phyloP scores from a whole-genome alignment of 2,888 invertebrate genomes.

The Cepaea hortensis region DNA sequence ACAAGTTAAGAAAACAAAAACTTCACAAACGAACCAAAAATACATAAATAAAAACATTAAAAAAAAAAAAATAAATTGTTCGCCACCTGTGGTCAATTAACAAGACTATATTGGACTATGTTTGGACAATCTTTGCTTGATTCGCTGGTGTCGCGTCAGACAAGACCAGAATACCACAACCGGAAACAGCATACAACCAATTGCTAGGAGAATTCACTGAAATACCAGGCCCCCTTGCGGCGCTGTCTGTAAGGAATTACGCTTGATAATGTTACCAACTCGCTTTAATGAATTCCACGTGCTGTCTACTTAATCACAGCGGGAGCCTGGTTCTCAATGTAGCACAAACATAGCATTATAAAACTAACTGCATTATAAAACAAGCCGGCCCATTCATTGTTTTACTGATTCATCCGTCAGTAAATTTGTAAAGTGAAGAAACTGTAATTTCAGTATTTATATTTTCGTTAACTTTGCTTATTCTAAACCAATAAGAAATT shows the following conservation, averaged over 20 bases:
- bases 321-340: neutral
- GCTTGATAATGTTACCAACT: neutral
- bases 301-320: neutral
- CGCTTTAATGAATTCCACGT: neutral
- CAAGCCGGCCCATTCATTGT: neutral
- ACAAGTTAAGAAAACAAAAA: too few species aligned
- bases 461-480: neutral
- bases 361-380: neutral
- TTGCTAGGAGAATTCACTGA: too few species aligned
- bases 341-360: neutral
- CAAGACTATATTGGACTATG: neutral
- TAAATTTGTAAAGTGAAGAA: neutral
- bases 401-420: neutral
- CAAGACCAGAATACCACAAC: neutral
- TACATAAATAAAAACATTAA: too few species aligned
- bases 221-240: neutral
- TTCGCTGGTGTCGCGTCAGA: neutral
- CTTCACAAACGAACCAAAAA: too few species aligned
- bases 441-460: neutral
- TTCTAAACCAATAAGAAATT: too few species aligned
- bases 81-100: conserved; percentile 15
- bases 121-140: neutral
- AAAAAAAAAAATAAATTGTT: too few species aligned
- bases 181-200: neutral
- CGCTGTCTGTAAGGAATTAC: neutral